A percentile compares a stretch with the other conserved stretches of the same genome.
Evolutionary conservation across 1,140 invertebrate genomes (phyloP).

Genomic region (Octopus bimaculoides): DNA sequence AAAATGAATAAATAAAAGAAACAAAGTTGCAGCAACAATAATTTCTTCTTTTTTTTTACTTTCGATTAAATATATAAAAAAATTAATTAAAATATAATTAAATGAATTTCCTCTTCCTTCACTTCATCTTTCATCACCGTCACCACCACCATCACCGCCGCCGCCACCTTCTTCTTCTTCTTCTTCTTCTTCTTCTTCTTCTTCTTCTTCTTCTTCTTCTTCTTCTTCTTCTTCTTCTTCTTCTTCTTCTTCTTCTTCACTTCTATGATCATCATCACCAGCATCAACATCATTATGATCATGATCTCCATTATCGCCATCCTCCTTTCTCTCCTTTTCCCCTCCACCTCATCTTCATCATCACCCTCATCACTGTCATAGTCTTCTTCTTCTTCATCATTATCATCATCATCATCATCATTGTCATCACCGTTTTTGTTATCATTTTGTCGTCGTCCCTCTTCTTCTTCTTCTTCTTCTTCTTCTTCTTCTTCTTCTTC

Average conservation of each 20-base stretch:
- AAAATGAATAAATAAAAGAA: too few species aligned
- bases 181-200: accelerated
- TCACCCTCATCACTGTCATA: neutral
- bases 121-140: too few species aligned
- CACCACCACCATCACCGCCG: too few species aligned
- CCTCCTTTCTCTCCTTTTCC: neutral
- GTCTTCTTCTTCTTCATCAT: neutral
- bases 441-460: neutral
- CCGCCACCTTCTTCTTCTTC: too few species aligned
- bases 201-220: accelerated
- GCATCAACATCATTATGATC: neutral
- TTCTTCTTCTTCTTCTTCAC: neutral
- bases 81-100: too few species aligned
- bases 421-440: neutral
- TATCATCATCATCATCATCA: constrained; percentile 1
- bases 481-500: neutral
- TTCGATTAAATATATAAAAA: too few species aligned
- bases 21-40: too few species aligned
- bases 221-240: neutral
- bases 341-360: neutral
- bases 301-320: neutral
- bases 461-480: neutral
- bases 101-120: too few species aligned
- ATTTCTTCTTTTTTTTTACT: too few species aligned
- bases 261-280: neutral